Conservation (phyloP, 2,797 vertebrate genomes). For the Poecile montanus region DNA sequence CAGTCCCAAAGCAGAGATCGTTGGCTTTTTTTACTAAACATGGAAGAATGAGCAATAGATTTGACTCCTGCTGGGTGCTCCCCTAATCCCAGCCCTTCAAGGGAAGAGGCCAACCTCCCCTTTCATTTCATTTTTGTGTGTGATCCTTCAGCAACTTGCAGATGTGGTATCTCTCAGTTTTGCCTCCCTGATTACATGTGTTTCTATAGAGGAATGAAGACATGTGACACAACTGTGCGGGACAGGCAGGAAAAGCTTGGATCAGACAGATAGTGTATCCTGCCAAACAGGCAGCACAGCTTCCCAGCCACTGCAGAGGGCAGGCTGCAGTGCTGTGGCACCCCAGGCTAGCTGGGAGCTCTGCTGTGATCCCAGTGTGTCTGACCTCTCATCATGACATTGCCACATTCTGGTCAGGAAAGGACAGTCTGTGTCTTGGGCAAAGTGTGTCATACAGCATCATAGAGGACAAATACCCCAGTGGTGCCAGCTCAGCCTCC, state of each 20-base stretch:
- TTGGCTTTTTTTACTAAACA: background rate
- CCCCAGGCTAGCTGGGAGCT: background rate
- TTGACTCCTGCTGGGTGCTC: background rate
- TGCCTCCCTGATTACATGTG: background rate
- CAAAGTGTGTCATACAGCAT: background rate
- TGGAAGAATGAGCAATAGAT: background rate
- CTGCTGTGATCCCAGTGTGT: fast-evolving
- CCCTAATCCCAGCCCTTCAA: background rate
- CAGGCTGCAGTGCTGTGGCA: background rate
- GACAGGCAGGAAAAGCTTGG: background rate
- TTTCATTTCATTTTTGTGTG: background rate
- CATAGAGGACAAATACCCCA: background rate
- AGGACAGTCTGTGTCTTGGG: background rate
- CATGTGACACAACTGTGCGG: background rate
- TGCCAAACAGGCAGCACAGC: background rate
- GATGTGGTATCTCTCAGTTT: background rate
- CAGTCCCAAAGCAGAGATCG: background rate
- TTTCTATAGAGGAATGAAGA: background rate
- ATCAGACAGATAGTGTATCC: background rate
- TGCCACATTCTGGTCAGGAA: background rate
- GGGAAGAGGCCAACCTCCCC: background rate
- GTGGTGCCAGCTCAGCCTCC: background rate
- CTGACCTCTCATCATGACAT: fast-evolving
- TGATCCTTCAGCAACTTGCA: background rate
- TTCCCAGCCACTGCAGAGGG: background rate